Evolutionary conservation across 2,888 invertebrate species (phyloP).

Genomic region (Callimorpha dominula): DNA sequence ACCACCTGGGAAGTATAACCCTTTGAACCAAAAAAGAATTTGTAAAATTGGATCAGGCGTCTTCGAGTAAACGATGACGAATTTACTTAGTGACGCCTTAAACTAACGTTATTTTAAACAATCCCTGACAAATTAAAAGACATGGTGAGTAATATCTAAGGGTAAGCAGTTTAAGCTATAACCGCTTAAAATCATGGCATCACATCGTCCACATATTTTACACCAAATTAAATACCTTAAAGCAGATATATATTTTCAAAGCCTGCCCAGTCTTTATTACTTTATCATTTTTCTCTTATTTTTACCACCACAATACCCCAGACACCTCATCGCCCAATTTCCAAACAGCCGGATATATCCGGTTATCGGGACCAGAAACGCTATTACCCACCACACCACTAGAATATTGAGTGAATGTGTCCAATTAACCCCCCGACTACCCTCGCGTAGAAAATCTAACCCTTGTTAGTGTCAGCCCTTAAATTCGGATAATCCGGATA

Average conservation of each 20-base stretch:
- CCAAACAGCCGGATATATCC: slow-evolving; percentile 40
- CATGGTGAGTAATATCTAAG: no score
- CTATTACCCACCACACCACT: slow-evolving; percentile 47
- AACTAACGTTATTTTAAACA: no score
- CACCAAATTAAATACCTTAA: no score
- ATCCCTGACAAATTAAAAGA: no score
- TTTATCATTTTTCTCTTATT: not conserved
- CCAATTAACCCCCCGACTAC: slow-evolving; percentile 56
- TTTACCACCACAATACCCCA: slow-evolving; percentile 3
- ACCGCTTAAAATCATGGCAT: no score
- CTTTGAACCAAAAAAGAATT: no score
- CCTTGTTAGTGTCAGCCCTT: slow-evolving; percentile 81
- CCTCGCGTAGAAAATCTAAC: slow-evolving; percentile 68
- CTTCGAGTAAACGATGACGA: no score
- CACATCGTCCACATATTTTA: no score
- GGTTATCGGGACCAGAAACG: slow-evolving; percentile 44
- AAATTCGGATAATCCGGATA: slow-evolving; percentile 75
- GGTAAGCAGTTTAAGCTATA: no score
- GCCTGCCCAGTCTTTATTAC: not conserved
- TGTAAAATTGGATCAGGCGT: no score
- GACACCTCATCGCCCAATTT: slow-evolving; percentile 18
- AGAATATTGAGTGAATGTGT: slow-evolving; percentile 59
- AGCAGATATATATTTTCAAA: not conserved
- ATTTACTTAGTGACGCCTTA: no score
- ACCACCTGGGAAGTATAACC: no score